These are phyloP conservation scores for Eupithecia abbreviata DNA, from an alignment of 2,888 invertebrate species.

Conservation along the genomic window DNA sequence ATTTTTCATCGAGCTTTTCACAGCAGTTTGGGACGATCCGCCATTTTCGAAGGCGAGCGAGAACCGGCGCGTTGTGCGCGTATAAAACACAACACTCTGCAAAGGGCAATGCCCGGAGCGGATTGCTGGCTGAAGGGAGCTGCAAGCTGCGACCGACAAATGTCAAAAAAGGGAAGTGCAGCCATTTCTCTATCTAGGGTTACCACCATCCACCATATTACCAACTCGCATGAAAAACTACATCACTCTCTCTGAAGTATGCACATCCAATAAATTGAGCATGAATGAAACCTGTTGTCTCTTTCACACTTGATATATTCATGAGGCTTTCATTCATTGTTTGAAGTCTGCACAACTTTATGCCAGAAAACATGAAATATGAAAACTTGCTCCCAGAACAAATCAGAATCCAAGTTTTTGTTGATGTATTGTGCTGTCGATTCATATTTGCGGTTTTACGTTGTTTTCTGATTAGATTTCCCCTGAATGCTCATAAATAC, in stretches of 20 bases:
- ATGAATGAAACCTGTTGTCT: not conserved
- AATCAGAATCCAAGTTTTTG: slow-evolving; percentile 9
- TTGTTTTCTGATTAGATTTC: slow-evolving; percentile 8
- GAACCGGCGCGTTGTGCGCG: slow-evolving; percentile 58
- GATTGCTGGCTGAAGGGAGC: slow-evolving; percentile 57
- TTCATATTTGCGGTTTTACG: not conserved
- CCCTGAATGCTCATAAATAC: not conserved
- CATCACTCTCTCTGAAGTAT: no score
- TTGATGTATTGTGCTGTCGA: slow-evolving; percentile 9
- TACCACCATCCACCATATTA: no score
- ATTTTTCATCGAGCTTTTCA: slow-evolving; percentile 53
- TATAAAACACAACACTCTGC: slow-evolving; percentile 62
- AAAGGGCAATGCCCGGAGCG: slow-evolving; percentile 79
- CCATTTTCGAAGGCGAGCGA: slow-evolving; percentile 68
- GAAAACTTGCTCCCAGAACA: not conserved
- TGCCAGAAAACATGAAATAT: not conserved
- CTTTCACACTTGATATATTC: not conserved
- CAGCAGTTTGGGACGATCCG: slow-evolving; percentile 60
- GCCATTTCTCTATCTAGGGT: not conserved
- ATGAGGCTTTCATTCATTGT: not conserved
- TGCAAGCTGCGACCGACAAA: slow-evolving; percentile 40
- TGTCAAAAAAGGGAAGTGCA: not conserved
- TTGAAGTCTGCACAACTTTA: not conserved
- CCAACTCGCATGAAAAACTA: not conserved
- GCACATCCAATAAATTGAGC: not conserved